Conservation (phyloP, 2,888 invertebrate genomes). For the Amorpha juglandis region DNA sequence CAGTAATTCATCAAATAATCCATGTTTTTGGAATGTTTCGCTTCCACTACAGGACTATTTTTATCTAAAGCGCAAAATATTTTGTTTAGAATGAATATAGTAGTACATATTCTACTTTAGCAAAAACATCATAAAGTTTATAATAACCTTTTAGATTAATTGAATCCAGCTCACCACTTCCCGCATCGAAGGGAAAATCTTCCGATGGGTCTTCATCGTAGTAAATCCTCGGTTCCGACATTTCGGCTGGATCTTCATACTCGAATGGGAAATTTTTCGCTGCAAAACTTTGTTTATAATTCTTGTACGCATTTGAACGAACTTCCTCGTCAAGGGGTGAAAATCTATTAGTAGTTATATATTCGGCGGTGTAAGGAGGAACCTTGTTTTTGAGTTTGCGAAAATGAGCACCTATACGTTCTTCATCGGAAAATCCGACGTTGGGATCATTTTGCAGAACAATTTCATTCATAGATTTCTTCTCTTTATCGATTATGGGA, state of each 20-base stretch:
- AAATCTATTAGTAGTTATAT: conserved; percentile 68
- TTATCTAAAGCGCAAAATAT: conserved; percentile 39
- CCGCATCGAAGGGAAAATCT: conserved; percentile 68
- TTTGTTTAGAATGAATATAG: not conserved
- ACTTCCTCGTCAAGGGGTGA: conserved; percentile 75
- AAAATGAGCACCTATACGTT: conserved; percentile 78
- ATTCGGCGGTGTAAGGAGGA: conserved; percentile 72
- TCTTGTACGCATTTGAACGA: conserved; percentile 72
- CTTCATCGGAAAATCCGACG: conserved; percentile 71
- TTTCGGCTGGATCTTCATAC: conserved; percentile 74
- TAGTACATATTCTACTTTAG: not conserved
- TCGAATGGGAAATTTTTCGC: conserved; percentile 79
- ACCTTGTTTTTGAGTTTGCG: conserved; percentile 70
- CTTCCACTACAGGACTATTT: conserved; percentile 43
- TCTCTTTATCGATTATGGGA: conserved; percentile 62
- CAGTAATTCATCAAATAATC: conserved; percentile 75
- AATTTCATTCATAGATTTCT: conserved; percentile 64
- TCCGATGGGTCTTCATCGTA: conserved; percentile 81
- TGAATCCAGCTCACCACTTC: conserved; percentile 72
- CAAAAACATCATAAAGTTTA: conserved; percentile 31
- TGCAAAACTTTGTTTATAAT: conserved; percentile 76
- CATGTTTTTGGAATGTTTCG: conserved; percentile 69
- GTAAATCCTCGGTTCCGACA: conserved; percentile 84
- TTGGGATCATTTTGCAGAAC: conserved; percentile 57
- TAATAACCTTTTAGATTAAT: conserved; percentile 71